Percentiles rank a stretch among this genome's conserved stretches.
Conservation (phyloP, 2,888 invertebrate species). For the Amphipoea oculea region DNA sequence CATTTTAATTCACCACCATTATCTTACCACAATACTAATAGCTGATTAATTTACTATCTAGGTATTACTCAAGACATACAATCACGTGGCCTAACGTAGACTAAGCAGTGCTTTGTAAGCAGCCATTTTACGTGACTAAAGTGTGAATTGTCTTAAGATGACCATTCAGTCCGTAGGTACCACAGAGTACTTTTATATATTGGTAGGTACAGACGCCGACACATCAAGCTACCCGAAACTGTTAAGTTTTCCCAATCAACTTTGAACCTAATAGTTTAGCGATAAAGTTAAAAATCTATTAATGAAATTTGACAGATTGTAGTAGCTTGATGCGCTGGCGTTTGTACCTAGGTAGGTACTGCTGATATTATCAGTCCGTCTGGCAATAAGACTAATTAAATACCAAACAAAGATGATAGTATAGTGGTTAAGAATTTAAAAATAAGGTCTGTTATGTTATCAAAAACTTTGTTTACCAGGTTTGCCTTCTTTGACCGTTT, state of each 20-base stretch:
- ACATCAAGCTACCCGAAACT: too few relatives aligned
- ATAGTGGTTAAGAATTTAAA: constrained; percentile 1
- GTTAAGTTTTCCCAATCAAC: too few relatives aligned
- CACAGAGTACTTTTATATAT: too few relatives aligned
- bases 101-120: not conserved
- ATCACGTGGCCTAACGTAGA: constrained; percentile 9
- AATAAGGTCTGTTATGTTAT: constrained; percentile 27
- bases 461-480: constrained; percentile 18
- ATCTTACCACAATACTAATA: constrained; percentile 1
- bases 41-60: constrained; percentile 17
- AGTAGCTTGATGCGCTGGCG: too few relatives aligned
- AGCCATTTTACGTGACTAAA: constrained; percentile 40
- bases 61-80: not conserved
- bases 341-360: too few relatives aligned
- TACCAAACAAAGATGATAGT: constrained; percentile 6
- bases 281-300: too few relatives aligned
- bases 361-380: not conserved
- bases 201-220: not conserved
- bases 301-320: too few relatives aligned
- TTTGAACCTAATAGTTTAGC: too few relatives aligned
- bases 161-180: not conserved
- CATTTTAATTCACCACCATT: not conserved
- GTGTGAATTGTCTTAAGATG: constrained; percentile 10
- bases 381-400: not conserved
- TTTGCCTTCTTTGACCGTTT: constrained; percentile 33